Conservation (phyloP, 2,113 vertebrate species). For the Mustela nigripes region DNA sequence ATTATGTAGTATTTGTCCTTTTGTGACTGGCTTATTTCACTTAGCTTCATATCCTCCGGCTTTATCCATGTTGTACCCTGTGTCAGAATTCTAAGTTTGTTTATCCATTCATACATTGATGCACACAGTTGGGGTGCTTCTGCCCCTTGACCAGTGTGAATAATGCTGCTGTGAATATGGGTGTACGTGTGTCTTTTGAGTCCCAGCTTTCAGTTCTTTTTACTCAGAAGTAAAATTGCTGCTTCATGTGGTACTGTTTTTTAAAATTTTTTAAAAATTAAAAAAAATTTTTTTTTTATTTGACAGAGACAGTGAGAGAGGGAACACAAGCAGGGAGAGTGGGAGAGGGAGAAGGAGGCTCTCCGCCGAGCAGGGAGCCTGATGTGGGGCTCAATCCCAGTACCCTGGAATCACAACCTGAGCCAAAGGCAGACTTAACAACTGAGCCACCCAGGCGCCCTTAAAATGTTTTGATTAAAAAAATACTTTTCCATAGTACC, state of each 20-base stretch:
- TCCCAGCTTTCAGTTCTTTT: constrained; percentile 15
- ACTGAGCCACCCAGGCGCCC: no score
- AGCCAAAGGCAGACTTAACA: no score
- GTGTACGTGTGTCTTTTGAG: background rate
- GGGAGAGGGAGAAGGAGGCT: no score
- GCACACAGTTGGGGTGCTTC: background rate
- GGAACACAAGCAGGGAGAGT: no score
- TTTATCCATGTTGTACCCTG: background rate
- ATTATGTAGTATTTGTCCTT: background rate
- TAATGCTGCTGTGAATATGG: background rate
- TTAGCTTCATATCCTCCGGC: background rate
- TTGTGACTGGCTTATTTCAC: constrained; percentile 25
- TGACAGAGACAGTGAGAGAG: no score
- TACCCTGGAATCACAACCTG: no score
- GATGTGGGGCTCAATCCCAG: no score
- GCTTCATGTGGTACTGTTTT: background rate
- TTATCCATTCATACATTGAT: background rate
- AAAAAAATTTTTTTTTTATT: background rate
- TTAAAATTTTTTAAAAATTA: constrained; percentile 35
- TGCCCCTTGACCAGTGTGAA: background rate
- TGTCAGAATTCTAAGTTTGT: constrained; percentile 62
- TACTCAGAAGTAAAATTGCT: constrained; percentile 16
- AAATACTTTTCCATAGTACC: background rate
- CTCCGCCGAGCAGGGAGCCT: no score
- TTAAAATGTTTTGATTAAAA: constrained; percentile 44